Conservation (phyloP, 1,140 invertebrate species). For the Ganaspis sp. region DNA sequence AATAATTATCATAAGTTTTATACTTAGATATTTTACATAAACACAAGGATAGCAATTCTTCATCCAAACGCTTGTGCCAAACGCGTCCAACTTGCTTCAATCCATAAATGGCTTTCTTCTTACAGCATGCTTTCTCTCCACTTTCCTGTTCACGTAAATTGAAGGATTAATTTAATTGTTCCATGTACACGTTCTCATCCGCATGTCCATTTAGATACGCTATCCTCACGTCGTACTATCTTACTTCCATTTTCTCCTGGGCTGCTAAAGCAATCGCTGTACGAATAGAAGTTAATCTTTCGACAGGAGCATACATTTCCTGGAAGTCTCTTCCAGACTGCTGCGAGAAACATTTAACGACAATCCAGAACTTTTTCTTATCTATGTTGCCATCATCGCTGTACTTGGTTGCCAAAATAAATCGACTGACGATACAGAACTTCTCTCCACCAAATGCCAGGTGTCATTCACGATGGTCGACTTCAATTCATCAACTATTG, state of each 20-base stretch:
- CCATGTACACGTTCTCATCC: conserved; percentile 5
- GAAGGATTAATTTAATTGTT: not conserved
- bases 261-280: not conserved
- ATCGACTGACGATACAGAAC: conserved; percentile 27
- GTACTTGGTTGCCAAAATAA: conserved; percentile 30
- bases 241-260: not conserved
- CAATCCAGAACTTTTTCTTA: not conserved
- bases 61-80: not conserved
- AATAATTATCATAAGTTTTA: not conserved
- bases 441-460: conserved; percentile 54
- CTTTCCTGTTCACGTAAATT: not conserved
- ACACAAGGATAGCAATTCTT: not conserved
- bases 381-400: not conserved
- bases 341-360: conserved; percentile 33
- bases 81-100: not conserved
- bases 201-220: not conserved
- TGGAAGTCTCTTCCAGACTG: conserved; percentile 55
- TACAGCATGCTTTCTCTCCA: no score
- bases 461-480: conserved; percentile 61
- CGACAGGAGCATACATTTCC: no score
- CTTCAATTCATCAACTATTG: conserved; percentile 63
- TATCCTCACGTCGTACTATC: conserved; percentile 23
- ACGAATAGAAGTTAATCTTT: not conserved
- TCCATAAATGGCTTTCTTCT: not conserved
- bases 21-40: not conserved